These are phyloP conservation scores for Cathartes aura DNA, from an alignment of 2,113 vertebrate species.

Conservation along the genomic window DNA sequence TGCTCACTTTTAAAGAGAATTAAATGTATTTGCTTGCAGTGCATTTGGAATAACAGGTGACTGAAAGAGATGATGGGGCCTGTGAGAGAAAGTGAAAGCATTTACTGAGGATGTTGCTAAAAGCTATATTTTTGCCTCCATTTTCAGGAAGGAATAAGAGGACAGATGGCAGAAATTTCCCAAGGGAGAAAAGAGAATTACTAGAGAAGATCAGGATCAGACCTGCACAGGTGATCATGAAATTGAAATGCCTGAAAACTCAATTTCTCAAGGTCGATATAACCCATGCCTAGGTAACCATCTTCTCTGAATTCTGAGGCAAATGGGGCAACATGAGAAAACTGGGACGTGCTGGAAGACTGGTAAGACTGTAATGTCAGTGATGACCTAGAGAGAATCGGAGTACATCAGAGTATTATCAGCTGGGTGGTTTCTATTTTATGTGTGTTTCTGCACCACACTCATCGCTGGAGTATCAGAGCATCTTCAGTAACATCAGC, in stretches of 20 bases:
- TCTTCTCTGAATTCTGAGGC: background rate
- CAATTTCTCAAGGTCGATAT: conserved; percentile 52
- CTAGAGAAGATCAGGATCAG: conserved; percentile 60
- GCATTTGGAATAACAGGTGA: conserved; percentile 10
- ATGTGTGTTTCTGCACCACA: background rate
- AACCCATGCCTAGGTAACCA: background rate
- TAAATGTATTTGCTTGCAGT: conserved; percentile 22
- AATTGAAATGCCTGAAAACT: conserved; percentile 61
- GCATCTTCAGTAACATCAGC: background rate
- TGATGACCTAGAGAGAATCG: background rate
- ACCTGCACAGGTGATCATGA: conserved; percentile 63
- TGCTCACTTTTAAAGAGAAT: conserved; percentile 42
- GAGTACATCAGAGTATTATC: background rate
- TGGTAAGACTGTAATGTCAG: background rate
- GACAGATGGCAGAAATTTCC: conserved; percentile 71
- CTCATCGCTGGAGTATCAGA: background rate
- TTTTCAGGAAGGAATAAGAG: conserved; percentile 11
- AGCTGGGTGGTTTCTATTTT: background rate
- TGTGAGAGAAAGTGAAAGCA: conserved; percentile 38
- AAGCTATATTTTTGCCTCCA: conserved; percentile 20
- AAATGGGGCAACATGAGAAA: background rate
- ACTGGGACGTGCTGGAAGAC: background rate
- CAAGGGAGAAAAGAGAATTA: conserved; percentile 63
- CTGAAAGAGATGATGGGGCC: conserved; percentile 5
- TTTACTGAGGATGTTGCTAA: conserved; percentile 26